A percentile compares a stretch with the other conserved stretches of the same genome.
Conservation (phyloP, 2,888 invertebrate species). For the Pollenia amentaria region DNA sequence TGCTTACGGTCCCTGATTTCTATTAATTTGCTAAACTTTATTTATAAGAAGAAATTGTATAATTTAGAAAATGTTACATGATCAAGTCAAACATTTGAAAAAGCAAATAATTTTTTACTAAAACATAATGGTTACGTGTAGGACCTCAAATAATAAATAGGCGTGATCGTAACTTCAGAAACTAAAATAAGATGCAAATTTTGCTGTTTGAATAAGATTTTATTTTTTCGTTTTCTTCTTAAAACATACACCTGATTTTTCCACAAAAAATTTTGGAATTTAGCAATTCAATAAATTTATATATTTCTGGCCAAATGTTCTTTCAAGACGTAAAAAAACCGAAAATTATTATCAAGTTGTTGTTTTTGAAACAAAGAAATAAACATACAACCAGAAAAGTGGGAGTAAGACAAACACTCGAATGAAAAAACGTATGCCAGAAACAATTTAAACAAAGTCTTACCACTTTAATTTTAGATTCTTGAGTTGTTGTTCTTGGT, state of each 20-base stretch:
- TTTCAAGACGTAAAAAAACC: background rate
- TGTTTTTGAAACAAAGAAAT: background rate
- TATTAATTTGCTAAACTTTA: too few relatives aligned
- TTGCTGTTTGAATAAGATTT: background rate
- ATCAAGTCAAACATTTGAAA: too few relatives aligned
- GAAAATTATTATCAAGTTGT: background rate
- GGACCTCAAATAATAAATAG: too few relatives aligned
- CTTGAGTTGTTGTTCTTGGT: background rate
- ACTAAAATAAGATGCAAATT: too few relatives aligned
- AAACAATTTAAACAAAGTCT: slow-evolving; percentile 56
- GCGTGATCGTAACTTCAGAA: too few relatives aligned
- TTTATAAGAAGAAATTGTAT: too few relatives aligned
- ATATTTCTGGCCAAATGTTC: background rate
- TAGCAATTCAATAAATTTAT: slow-evolving; percentile 1
- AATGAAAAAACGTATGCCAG: slow-evolving; percentile 34
- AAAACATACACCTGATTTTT: too few relatives aligned
- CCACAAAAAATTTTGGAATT: slow-evolving; percentile 4
- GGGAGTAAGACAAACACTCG: background rate
- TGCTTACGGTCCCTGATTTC: too few relatives aligned
- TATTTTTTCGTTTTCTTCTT: too few relatives aligned
- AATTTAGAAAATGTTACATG: too few relatives aligned
- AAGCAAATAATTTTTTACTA: too few relatives aligned
- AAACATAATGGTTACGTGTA: too few relatives aligned
- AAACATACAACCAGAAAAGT: background rate
- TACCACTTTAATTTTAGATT: slow-evolving; percentile 18